Evolutionary conservation across 92 coral and sea anemone genomes (phyloP).

Genomic region (Isaurus tuberculatus): DNA sequence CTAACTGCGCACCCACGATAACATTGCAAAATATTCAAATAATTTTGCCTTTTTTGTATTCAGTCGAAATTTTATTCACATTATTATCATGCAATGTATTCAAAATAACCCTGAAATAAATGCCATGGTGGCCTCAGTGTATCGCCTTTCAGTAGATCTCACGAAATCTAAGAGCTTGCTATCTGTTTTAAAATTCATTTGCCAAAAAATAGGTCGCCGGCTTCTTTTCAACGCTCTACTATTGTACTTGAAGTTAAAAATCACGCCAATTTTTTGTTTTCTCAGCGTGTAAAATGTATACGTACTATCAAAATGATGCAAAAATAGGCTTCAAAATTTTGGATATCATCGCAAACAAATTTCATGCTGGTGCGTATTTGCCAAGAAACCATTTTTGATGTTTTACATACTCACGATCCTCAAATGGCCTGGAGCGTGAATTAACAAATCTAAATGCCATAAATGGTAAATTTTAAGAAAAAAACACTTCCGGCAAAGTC

Average conservation of each 20-base stretch:
- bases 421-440: conserved; percentile 46
- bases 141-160: neutral
- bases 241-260: neutral
- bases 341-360: neutral
- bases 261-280: neutral
- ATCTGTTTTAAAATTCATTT: neutral
- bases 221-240: neutral
- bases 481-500: conserved; percentile 51
- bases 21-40: conserved; percentile 10
- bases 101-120: neutral
- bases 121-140: neutral
- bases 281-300: neutral
- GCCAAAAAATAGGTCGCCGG: neutral
- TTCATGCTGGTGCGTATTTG: neutral
- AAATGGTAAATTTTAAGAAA: conserved; percentile 45
- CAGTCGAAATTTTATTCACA: neutral
- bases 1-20: neutral
- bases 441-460: conserved; percentile 38
- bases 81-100: neutral
- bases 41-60: neutral
- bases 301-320: neutral
- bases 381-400: conserved; percentile 14
- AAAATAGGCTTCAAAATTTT: neutral
- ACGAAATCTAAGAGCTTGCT: neutral
- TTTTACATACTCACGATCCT: conserved; percentile 39